A percentile compares a stretch with the other conserved stretches of the same genome.
phyloP scores from a whole-genome alignment of 2,888 invertebrate species.

The Acanthosepion esculentum region DNA sequence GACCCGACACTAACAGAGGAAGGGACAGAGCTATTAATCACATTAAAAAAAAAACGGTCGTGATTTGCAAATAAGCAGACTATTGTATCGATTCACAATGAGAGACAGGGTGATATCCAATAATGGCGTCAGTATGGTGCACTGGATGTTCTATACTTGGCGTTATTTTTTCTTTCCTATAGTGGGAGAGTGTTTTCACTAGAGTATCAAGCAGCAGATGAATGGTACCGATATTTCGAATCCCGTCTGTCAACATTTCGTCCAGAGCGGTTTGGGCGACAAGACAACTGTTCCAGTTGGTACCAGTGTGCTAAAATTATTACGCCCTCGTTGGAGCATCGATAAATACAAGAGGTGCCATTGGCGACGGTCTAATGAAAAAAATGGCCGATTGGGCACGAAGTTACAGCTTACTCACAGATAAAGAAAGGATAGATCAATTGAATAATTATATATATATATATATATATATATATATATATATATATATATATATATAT shows the following conservation, averaged over 20 bases:
- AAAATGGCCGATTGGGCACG: neutral
- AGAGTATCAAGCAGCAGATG: neutral
- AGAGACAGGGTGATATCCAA: neutral
- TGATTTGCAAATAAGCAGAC: neutral
- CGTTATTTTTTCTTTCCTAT: no score
- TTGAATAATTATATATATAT: no score
- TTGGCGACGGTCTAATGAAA: neutral
- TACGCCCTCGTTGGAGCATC: neutral
- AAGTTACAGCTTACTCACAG: neutral
- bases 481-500: no score
- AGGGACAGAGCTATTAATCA: neutral
- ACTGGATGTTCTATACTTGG: neutral
- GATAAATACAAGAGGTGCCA: neutral
- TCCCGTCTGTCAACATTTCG: neutral
- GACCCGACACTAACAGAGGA: neutral
- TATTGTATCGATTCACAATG: neutral
- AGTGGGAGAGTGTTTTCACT: neutral
- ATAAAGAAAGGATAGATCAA: neutral
- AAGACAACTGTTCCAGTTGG: neutral
- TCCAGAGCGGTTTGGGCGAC: neutral
- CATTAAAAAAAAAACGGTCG: neutral
- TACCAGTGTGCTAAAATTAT: neutral
- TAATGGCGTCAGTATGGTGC: neutral
- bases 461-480: no score
- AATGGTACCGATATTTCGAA: neutral